Base-by-base conservation (phyloP, 1,140 invertebrate genomes). In the Heliconius himera region DNA sequence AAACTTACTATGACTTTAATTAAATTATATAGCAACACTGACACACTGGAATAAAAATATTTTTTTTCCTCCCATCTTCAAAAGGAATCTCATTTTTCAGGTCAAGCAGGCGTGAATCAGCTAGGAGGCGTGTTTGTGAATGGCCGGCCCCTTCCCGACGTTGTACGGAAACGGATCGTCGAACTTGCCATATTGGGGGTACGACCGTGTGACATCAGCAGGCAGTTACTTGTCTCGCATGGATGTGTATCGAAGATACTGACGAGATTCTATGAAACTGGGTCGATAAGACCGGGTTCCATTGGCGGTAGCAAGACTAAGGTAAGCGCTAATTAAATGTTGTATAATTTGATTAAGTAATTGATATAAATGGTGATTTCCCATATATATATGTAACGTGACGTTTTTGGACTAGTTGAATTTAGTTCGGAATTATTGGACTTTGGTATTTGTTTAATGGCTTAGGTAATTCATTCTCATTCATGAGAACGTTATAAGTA, bases 41-140 rank as follows among this genome's bases (percentile, higher is more conserved):
- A 18, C 29, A 38, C n/a, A 72, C 41, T 41, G 60, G 33, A 9
- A 49, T 73, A 36, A 60, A 66, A 29, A 29, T 26, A 16, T 75
- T 51, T 80, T 77, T 80, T 82, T 66, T 74, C 51, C 26, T 70
- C 49, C 20, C 22, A 36, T 70, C 70, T 75, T 70, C 36, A 76
- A 60, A 80, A 76, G 71, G 75, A 76, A 41, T 73, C 36, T 78
- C 49, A 73, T 85, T 51, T 95, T 93, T 20, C 95, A 98, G 98
- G 97, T 92, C 98, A 99, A 95, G 98, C 98, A 8, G 98, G 98
- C 81, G 98, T 99, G 20, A 99, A 99, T 95, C 98, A 99, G 95
- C 94, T 99, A 84, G 98, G 98, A 54, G 98, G 98, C 46, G 98
- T 99, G 49, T 99, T 99, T 91, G 98, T 99, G 4, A 99, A 99